Conservation (phyloP, 2,113 vertebrate genomes). For the Elgaria multicarinata region DNA sequence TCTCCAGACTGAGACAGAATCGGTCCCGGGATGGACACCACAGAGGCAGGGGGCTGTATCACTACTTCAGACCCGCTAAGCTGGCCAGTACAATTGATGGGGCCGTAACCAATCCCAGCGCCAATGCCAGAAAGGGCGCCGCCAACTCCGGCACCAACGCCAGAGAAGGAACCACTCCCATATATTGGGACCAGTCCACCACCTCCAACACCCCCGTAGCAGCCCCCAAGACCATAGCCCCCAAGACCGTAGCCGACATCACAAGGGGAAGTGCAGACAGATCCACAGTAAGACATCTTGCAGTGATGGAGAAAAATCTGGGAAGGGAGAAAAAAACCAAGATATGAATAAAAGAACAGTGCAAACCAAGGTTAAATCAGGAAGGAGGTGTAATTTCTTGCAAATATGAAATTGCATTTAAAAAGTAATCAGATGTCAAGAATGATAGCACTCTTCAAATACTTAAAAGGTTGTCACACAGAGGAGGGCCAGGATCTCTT, state of each 20-base stretch:
- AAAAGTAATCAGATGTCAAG: too few relatives aligned
- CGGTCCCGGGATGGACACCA: conserved; percentile 11
- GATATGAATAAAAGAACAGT: not conserved
- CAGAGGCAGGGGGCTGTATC: not conserved
- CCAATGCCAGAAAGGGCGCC: not conserved
- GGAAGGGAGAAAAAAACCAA: too few relatives aligned
- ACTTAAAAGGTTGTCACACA: too few relatives aligned
- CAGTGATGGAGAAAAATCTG: not conserved
- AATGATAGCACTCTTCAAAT: too few relatives aligned
- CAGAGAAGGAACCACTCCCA: not conserved
- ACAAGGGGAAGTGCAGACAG: not conserved
- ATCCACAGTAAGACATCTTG: not conserved
- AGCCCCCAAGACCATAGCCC: not conserved
- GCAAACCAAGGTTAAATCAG: not conserved
- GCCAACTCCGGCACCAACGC: not conserved
- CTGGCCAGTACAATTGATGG: not conserved
- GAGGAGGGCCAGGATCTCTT: too few relatives aligned
- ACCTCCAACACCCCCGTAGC: not conserved
- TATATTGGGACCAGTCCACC: not conserved
- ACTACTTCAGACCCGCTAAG: not conserved
- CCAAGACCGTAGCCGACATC: not conserved
- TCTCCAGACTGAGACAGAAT: not conserved
- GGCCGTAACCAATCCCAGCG: not conserved
- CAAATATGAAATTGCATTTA: not conserved
- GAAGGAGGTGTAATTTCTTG: not conserved